Evolutionary conservation across 2,888 invertebrate species (phyloP), one percentile per base, ranked within the genome.

Genomic region (Meliscaeva auricollis): DNA sequence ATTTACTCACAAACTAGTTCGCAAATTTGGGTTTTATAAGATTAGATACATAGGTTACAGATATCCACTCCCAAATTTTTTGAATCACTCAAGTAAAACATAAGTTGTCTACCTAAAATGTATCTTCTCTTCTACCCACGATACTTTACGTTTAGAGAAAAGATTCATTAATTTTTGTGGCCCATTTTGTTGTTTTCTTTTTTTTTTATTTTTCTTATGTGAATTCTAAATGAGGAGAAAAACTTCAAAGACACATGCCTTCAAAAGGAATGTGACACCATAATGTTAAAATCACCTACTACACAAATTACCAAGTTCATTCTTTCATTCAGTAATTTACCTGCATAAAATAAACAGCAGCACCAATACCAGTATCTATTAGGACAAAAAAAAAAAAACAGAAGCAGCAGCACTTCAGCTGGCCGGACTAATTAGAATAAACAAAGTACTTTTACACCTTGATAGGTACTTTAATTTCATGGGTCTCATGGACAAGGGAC

Each of bases 271-370:
- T 56, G 56, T 74, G n/a, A 13, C 73, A 50, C 22, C 30, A 50
- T 44, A 56, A 15, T 62, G 62, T 62, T 11, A 22, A n/a, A 60
- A 54, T 48, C 4, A 26, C 26, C 26, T 26, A 26, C 26, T 2
- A 26, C 4, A 26, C 4, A 26, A 3, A 26, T 26, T 26, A n/a
- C n/a, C n/a, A n/a, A n/a, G n/a, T 30, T 30, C 35, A 69, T 50
- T 30, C 13, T 54, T 54, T 48, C 3, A 26, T 3, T 26, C 26
- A 26, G 4, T 26, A 54, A 64, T 83, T 77, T 83, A 83, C 83
- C 83, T 83, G 66, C 13, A 76, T n/a, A 66, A 72, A 79, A 46
- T 56, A 58, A 17, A 75, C 70, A 64, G 38, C 54, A 60, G 32
- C 70, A 26, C 17, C 77, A 50, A 38, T 52, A 20, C 50, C 32